phyloP scores from a whole-genome alignment of 2,888 invertebrate genomes.

The Cyclophora punctaria region DNA sequence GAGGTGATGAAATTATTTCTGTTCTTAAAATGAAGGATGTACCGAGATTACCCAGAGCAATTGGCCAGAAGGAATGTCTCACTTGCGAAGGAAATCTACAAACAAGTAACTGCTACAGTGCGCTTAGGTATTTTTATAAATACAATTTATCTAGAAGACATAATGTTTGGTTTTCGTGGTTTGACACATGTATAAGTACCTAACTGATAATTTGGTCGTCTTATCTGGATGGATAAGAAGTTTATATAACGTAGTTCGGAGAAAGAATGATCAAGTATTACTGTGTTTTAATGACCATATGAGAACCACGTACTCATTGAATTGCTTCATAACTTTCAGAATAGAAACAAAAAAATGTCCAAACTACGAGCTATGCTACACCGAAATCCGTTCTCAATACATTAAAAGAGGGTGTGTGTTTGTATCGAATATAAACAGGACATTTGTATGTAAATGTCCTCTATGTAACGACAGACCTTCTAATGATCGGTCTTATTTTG shows the following conservation, averaged over 20 bases:
- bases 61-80: constrained; percentile 25
- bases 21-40: constrained; percentile 3
- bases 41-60: too few species aligned
- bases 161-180: too few species aligned
- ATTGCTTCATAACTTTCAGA: constrained; percentile 23
- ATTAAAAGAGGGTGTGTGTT: constrained; percentile 49
- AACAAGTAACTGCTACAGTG: constrained; percentile 33
- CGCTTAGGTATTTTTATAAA: constrained; percentile 1
- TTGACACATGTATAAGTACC: too few species aligned
- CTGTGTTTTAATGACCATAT: too few species aligned
- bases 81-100: constrained; percentile 30
- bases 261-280: too few species aligned
- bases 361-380: constrained; percentile 37
- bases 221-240: too few species aligned
- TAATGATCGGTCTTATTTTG: constrained; percentile 33
- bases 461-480: constrained; percentile 55
- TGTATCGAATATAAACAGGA: constrained; percentile 38
- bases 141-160: too few species aligned
- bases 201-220: too few species aligned
- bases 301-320: too few species aligned
- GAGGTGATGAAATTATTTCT: constrained; percentile 17
- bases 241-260: too few species aligned
- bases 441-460: constrained; percentile 56
- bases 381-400: constrained; percentile 44
- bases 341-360: constrained; percentile 26